phyloP scores from a whole-genome alignment of 2,888 invertebrate genomes.

The Pseudanteris insignis region DNA sequence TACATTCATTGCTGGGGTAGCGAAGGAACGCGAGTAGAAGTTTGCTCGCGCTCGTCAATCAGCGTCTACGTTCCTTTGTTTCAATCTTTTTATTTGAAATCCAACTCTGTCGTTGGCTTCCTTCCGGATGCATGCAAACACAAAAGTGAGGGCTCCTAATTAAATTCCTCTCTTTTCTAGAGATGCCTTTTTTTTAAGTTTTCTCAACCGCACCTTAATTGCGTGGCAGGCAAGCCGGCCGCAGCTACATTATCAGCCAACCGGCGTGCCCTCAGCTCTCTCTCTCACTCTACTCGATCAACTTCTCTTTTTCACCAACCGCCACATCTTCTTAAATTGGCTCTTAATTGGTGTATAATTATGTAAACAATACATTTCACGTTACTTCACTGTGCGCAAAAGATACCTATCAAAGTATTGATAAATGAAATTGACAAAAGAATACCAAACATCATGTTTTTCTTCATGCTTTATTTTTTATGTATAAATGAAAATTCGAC shows the following conservation, averaged over 20 bases:
- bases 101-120: constrained; percentile 49
- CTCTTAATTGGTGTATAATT: constrained; percentile 65
- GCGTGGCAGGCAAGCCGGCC: constrained; percentile 57
- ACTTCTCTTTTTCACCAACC: constrained; percentile 36
- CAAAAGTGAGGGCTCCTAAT: constrained; percentile 61
- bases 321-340: constrained; percentile 43
- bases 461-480: no score
- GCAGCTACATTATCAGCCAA: constrained; percentile 42
- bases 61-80: neutral
- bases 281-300: constrained; percentile 41
- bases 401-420: neutral
- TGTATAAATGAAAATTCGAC: no score
- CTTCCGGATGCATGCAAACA: constrained; percentile 60
- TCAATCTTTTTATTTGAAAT: constrained; percentile 12
- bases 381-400: constrained; percentile 9
- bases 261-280: constrained; percentile 39
- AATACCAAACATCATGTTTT: no score
- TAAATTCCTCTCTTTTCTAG: constrained; percentile 64
- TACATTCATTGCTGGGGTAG: no score
- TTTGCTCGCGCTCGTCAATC: neutral
- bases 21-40: no score
- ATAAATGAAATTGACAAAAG: no score
- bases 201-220: constrained; percentile 64
- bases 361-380: constrained; percentile 57
- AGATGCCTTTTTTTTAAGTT: constrained; percentile 56